These are phyloP conservation scores for Cryptus viduatorius DNA, from an alignment of 2,888 invertebrate species.

Conservation along the genomic window DNA sequence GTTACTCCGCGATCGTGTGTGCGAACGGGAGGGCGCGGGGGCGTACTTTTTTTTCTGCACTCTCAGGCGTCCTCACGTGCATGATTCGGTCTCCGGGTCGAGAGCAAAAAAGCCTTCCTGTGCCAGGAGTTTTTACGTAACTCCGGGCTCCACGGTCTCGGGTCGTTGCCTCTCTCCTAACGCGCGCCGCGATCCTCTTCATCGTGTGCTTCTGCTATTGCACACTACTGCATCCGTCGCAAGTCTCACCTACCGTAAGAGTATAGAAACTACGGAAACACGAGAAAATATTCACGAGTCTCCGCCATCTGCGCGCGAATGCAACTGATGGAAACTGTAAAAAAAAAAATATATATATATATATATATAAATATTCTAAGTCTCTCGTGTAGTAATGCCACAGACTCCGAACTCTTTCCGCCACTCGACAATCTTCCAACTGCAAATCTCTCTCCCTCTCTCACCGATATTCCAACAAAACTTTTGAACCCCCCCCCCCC, in stretches of 20 bases:
- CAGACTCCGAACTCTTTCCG: not conserved
- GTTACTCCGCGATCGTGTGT: not conserved
- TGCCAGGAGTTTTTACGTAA: conserved; percentile 28
- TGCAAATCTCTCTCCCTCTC: not conserved
- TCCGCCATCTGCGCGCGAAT: conserved; percentile 21
- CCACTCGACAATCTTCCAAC: not conserved
- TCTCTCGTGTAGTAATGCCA: not conserved
- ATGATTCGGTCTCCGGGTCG: conserved; percentile 12
- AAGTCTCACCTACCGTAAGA: conserved; percentile 68
- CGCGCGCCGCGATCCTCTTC: conserved; percentile 46
- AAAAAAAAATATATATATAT: not conserved
- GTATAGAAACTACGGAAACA: conserved; percentile 77
- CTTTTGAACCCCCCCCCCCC: not conserved
- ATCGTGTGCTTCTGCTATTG: conserved; percentile 41
- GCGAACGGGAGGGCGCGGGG: no score
- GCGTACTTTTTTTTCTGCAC: not conserved
- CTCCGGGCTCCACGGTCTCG: conserved; percentile 72
- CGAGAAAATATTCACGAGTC: conserved; percentile 67
- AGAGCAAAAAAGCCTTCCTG: conserved; percentile 9
- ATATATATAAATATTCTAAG: conserved; percentile 30
- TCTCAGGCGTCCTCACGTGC: conserved; percentile 14
- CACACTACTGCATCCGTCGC: conserved; percentile 33
- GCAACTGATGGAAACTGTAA: conserved; percentile 21
- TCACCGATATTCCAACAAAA: not conserved
- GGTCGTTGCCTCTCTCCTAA: conserved; percentile 77